A percentile compares a stretch with the other conserved stretches of the same genome.
Conservation (phyloP, 2,797 vertebrate genomes). For the Numenius phaeopus region DNA sequence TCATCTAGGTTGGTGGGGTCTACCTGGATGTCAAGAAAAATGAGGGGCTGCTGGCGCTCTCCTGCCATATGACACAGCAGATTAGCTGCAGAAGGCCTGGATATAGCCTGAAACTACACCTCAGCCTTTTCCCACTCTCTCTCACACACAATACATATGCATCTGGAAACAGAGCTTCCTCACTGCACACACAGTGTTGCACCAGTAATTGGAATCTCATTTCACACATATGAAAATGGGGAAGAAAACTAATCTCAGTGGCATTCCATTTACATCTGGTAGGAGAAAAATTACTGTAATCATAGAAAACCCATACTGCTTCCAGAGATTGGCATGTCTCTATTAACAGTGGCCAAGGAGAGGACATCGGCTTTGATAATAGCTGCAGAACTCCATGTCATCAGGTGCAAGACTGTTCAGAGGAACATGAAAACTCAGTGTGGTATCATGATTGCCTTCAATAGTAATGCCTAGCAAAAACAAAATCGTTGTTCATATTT, state of each 20-base stretch:
- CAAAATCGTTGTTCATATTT: not conserved
- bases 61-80: not conserved
- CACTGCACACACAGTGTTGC: rapidly evolving
- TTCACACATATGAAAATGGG: not conserved
- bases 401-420: not conserved
- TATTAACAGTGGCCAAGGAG: not conserved
- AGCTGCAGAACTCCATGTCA: not conserved
- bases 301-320: not conserved
- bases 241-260: not conserved
- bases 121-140: not conserved
- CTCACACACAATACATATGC: not conserved
- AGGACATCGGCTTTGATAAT: not conserved
- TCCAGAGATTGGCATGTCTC: not conserved
- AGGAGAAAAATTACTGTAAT: constrained; percentile 16
- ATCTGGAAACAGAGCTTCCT: not conserved
- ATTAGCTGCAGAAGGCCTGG: not conserved
- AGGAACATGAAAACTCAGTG: not conserved
- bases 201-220: not conserved
- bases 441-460: not conserved
- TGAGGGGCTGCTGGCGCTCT: not conserved
- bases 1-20: not conserved
- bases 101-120: not conserved
- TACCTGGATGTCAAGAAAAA: not conserved
- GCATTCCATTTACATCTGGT: constrained; percentile 1
- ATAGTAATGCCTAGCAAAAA: not conserved